Base-by-base conservation (phyloP, 2,797 vertebrate species). In the Sciurus vulgaris region DNA sequence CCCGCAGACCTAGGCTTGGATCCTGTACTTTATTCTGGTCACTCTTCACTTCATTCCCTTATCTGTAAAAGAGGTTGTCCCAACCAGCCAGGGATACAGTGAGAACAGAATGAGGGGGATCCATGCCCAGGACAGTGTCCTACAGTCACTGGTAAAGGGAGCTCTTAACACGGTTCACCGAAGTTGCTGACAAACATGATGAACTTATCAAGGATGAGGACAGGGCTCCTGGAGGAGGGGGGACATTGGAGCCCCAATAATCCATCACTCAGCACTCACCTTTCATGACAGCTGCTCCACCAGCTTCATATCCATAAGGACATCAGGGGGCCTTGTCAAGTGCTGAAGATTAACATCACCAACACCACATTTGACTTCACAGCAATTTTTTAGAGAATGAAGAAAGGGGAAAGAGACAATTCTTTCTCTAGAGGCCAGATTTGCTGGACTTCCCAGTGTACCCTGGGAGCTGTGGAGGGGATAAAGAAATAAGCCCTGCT, bases 291-390 rank as follows among this genome's bases (percentile, higher is more conserved):
- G 89, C 86, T 13, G 24, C 79, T 89, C 77, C 51, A 20, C 77
- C 76, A 77, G 95, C 87, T 70, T 93, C 41, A 33, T 51, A 26
- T 49, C 79, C 63, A 56, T 74, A 65, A 93, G 73, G 85, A 96
- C 56, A 47, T 90, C 67, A 63, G 69, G 83, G 95, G 44, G 28
- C 74, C 96, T 90, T 86, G 85, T 92, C 93, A 78, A 41, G 41
- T 47, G 69, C 85, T 86, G 49, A 89, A 96, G 90, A 95, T 78
- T 92, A 96, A 95, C 12, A 6, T 86, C 59, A 33, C 78, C 91
- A 94, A 86, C 73, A 35, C 26, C 49, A 59, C 70, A 89, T 56
- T 87, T 91, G 76, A 54, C 54, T 61, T 96, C 82, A 49, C n/a
- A 47, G 90, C 78, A 92, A 41, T 81, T 89, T 86, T 89, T 89